Conservation (phyloP, 2,888 invertebrate genomes). For the Drepana falcataria region DNA sequence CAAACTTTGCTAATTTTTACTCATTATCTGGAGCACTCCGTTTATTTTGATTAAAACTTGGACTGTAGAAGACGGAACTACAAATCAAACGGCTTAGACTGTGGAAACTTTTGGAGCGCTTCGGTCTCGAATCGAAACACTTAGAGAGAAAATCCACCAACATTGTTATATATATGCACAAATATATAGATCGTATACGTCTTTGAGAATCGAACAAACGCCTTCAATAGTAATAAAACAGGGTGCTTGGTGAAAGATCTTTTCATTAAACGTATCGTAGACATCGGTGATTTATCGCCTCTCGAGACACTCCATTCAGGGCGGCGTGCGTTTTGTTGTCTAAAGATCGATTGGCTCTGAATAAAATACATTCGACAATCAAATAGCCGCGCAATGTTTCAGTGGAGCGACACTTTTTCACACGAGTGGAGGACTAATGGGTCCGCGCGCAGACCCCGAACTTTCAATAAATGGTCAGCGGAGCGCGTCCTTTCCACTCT, state of each 20-base stretch:
- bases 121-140: conserved; percentile 28
- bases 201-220: conserved; percentile 34
- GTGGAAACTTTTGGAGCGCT: conserved; percentile 25
- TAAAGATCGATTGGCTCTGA: conserved; percentile 70
- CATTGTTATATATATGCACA: conserved; percentile 13
- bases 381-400: conserved; percentile 72
- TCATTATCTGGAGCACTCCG: conserved; percentile 17
- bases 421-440: conserved; percentile 65
- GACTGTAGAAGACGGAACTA: conserved; percentile 21
- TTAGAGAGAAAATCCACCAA: conserved; percentile 16
- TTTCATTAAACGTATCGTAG: conserved; percentile 73
- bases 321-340: conserved; percentile 67
- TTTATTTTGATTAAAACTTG: conserved; percentile 33
- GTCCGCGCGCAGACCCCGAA: conserved; percentile 64
- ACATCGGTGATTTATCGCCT: conserved; percentile 68
- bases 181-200: conserved; percentile 15
- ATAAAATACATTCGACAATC: conserved; percentile 75
- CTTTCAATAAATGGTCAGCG: conserved; percentile 66
- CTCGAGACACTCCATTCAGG: conserved; percentile 67
- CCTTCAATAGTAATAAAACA: conserved; percentile 55
- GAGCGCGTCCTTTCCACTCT: conserved; percentile 18
- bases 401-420: conserved; percentile 71
- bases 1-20: conserved; percentile 19
- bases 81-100: conserved; percentile 31
- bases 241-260: conserved; percentile 52